Base-by-base conservation (phyloP, 2,888 invertebrate genomes). In the Idaea aversata region DNA sequence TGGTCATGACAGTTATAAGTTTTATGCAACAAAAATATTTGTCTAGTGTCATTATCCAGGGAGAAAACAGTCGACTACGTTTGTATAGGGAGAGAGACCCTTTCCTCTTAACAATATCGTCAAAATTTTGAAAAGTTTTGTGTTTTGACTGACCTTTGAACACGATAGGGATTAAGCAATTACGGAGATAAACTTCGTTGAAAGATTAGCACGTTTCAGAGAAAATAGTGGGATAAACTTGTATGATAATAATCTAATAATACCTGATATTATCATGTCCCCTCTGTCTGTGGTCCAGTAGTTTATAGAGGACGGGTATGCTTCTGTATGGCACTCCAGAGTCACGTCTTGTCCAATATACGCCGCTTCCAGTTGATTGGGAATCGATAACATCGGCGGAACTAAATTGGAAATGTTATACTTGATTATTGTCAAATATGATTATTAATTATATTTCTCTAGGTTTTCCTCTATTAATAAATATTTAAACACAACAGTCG, bases 211-310 rank as follows among this genome's bases (percentile, higher is more conserved):
- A 47, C 47, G 47, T 47, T 47, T 47, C 10, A 10, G 13, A 6
- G 10, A 13, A 10, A 47, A 47, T 47, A 7, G 13, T 47, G 13
- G 47, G 47, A 13, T 47, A 47, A 47, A 13, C 47, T 47, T 47
- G 7, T 6, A 13, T 47, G 47, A 47, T 47, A 47, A 2, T 47
- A 16, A 61, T 59, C 13, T n/a, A 15, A 36, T 15, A 34, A 61
- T 77, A 97, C 97, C 97, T 90, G 97, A 97, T 91, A 97, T 97
- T 80, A 98, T 97, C 97, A 98, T 98, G 84, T 97, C 97, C 61
- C 97, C 97, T 67, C 96, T 94, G 78, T 97, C 97, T 6, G 97
- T 97, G 57, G 98, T 97, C 98, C 98, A 98, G 87, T 98, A 98
- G 94, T 98, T 98, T 86, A 98, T 98, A 64, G 98, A 98, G 71